Percentiles rank a stretch among this genome's conserved stretches.
phyloP scores from a whole-genome alignment of 2,797 vertebrate genomes.

The Parotocinclus haroldoi region DNA sequence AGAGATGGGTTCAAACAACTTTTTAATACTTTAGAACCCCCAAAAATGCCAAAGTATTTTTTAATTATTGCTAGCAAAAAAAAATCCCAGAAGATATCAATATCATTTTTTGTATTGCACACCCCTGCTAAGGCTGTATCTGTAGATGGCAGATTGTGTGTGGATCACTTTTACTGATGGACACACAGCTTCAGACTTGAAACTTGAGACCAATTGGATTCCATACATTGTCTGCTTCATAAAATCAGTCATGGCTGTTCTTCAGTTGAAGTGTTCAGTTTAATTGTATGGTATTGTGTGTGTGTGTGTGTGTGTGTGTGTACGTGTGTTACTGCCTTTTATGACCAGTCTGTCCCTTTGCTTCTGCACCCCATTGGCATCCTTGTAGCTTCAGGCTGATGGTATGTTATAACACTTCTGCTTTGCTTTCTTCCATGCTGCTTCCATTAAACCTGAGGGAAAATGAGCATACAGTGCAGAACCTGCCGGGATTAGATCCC shows the following conservation, averaged over 20 bases:
- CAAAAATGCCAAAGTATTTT: too few relatives aligned
- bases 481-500: too few relatives aligned
- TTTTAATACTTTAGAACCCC: too few relatives aligned
- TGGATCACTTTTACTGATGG: not conserved
- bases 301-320: too few relatives aligned
- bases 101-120: too few relatives aligned
- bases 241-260: constrained; percentile 2
- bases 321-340: constrained; percentile 59
- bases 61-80: too few relatives aligned
- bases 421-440: constrained; percentile 60
- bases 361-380: constrained; percentile 70
- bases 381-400: constrained; percentile 87
- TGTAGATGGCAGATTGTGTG: too few relatives aligned
- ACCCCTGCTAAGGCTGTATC: too few relatives aligned
- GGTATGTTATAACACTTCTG: constrained; percentile 89
- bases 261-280: constrained; percentile 39
- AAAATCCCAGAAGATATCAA: too few relatives aligned
- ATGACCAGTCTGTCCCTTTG: constrained; percentile 86
- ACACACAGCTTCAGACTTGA: not conserved
- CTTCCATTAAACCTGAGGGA: constrained; percentile 53
- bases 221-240: not conserved
- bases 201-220: too few relatives aligned
- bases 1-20: too few relatives aligned
- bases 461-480: constrained; percentile 45
- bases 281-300: too few relatives aligned